phyloP scores from a whole-genome alignment of 2,797 vertebrate genomes.

The Podarcis lilfordi region DNA sequence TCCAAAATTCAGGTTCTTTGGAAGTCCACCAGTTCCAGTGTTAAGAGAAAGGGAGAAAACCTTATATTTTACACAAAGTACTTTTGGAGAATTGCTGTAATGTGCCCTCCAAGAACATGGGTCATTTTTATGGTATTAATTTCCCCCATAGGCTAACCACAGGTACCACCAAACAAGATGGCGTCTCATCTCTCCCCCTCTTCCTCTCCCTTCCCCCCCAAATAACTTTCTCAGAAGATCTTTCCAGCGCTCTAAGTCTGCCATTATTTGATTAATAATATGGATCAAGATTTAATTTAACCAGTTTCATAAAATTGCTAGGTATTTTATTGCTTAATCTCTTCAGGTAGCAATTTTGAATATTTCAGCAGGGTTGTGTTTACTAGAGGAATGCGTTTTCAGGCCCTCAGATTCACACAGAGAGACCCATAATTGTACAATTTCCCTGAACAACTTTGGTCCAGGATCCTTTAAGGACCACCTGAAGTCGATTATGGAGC shows the following conservation, averaged over 20 bases:
- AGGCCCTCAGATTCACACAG: neutral
- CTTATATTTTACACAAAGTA: too few relatives aligned
- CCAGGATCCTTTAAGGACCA: too few relatives aligned
- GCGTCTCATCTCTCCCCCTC: neutral
- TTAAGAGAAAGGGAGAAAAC: too few relatives aligned
- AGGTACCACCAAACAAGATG: neutral
- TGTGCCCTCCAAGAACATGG: neutral
- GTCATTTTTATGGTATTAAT: slow-evolving; percentile 3
- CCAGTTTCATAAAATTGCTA: neutral
- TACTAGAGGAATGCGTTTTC: neutral
- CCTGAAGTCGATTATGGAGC: too few relatives aligned
- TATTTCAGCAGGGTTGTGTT: neutral
- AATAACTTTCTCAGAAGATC: neutral
- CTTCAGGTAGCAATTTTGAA: slow-evolving; percentile 18
- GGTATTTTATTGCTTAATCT: slow-evolving; percentile 25
- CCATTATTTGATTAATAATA: slow-evolving; percentile 17
- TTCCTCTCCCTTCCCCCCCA: neutral
- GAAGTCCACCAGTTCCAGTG: too few relatives aligned
- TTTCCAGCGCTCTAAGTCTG: neutral
- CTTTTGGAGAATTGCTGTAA: too few relatives aligned
- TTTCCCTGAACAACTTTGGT: too few relatives aligned
- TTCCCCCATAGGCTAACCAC: neutral
- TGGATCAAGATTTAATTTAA: slow-evolving; percentile 18
- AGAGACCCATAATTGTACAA: too few relatives aligned
- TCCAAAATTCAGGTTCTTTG: too few relatives aligned